Evolutionary conservation across 2,888 invertebrate species (phyloP).

Genomic region (Xylophagus ater): DNA sequence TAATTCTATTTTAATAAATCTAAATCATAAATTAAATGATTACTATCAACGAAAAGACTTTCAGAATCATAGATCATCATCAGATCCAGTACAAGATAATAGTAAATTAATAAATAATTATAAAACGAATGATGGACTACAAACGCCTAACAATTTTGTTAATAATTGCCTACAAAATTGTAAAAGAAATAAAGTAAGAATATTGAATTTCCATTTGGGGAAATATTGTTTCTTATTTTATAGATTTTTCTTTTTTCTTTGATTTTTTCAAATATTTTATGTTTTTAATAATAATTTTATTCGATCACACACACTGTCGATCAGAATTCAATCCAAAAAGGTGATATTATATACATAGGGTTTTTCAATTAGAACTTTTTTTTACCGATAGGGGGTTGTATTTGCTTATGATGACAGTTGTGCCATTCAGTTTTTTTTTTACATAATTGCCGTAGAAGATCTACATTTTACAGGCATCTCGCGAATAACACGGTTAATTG

Average conservation of each 20-base stretch:
- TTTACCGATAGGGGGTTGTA: too few relatives aligned
- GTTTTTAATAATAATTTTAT: too few relatives aligned
- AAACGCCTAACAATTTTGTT: slow-evolving; percentile 15
- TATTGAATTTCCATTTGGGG: neutral
- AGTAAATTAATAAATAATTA: slow-evolving; percentile 1
- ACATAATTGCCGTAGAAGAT: too few relatives aligned
- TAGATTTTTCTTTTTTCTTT: neutral
- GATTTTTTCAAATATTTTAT: neutral
- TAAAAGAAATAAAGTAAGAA: slow-evolving; percentile 37
- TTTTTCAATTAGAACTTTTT: too few relatives aligned
- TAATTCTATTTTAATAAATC: slow-evolving; percentile 9
- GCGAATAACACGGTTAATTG: too few relatives aligned
- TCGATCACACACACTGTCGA: too few relatives aligned
- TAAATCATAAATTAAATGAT: slow-evolving; percentile 2
- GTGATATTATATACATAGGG: too few relatives aligned
- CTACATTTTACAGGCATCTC: too few relatives aligned
- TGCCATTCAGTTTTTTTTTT: too few relatives aligned
- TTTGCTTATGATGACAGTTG: too few relatives aligned
- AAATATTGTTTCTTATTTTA: neutral
- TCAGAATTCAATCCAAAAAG: too few relatives aligned
- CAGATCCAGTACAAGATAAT: slow-evolving; percentile 19
- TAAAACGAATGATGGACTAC: slow-evolving; percentile 9
- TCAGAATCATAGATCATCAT: slow-evolving; percentile 20
- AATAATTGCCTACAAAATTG: slow-evolving; percentile 25
- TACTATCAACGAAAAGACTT: slow-evolving; percentile 17